A percentile compares a stretch with the other conserved stretches of the same genome.
Evolutionary conservation across 2,888 invertebrate genomes (phyloP).

Genomic region (Apoda limacodes): DNA sequence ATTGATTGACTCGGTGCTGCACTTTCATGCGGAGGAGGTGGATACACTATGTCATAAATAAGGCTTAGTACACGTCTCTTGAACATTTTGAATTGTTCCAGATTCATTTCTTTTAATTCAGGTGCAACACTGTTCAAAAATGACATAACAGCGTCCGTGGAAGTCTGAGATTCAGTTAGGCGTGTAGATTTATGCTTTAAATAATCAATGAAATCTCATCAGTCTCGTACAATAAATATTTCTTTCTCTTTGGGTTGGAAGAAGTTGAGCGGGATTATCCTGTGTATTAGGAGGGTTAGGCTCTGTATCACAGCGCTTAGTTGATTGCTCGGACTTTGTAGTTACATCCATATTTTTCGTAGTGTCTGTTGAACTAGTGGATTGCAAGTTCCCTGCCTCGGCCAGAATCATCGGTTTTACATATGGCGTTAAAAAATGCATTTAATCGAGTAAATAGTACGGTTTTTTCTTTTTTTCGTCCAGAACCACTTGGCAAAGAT

Average conservation of each 20-base stretch:
- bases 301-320: not conserved
- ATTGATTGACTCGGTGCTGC: constrained; percentile 5
- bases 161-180: not conserved
- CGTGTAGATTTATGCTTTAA: not conserved
- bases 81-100: constrained; percentile 24
- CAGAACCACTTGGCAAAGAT: too few species aligned
- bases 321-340: not conserved
- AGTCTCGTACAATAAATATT: not conserved
- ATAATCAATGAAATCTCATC: too few species aligned
- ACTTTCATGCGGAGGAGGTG: too few species aligned
- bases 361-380: not conserved
- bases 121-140: constrained; percentile 24
- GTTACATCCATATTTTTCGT: not conserved
- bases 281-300: not conserved
- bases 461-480: constrained; percentile 18
- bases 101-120: constrained; percentile 25
- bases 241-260: not conserved
- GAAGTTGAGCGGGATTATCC: too few species aligned
- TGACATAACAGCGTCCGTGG: constrained; percentile 9
- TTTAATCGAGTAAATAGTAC: constrained; percentile 19
- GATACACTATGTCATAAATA: constrained; percentile 13
- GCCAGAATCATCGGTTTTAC: constrained; percentile 1
- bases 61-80: constrained; percentile 22
- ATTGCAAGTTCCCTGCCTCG: not conserved
- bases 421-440: constrained; percentile 7